Conservation (phyloP, 1,140 invertebrate species). For the Ceratosolen solmsi region DNA sequence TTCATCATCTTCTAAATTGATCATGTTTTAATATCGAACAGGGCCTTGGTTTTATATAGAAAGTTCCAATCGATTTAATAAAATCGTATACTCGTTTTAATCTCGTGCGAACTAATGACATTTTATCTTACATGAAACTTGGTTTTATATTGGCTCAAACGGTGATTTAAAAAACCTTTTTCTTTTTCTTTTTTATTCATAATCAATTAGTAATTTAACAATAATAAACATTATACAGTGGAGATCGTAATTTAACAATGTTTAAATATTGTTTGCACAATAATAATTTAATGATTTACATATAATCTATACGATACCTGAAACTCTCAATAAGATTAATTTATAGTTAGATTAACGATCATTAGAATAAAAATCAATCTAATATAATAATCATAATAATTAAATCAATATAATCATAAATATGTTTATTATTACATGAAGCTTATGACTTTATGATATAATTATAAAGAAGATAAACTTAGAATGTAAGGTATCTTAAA, state of each 20-base stretch:
- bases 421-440: no score
- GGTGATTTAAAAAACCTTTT: neutral
- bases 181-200: constrained; percentile 27
- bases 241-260: constrained; percentile 16
- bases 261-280: neutral
- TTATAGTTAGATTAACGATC: neutral
- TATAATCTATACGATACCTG: neutral
- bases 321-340: neutral
- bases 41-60: constrained; percentile 8
- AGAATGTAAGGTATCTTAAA: neutral
- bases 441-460: neutral
- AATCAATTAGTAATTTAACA: constrained; percentile 19
- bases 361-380: no score
- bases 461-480: neutral
- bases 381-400: no score
- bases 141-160: neutral
- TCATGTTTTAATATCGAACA: constrained; percentile 37
- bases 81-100: constrained; percentile 35
- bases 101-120: neutral
- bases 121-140: constrained; percentile 10
- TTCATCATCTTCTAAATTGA: constrained; percentile 29
- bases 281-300: constrained; percentile 18
- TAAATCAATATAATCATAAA: no score
- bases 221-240: constrained; percentile 16
- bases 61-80: constrained; percentile 41